These are phyloP conservation scores for Brachystomella parvula DNA, from an alignment of 1,140 invertebrate genomes.

Conservation along the genomic window DNA sequence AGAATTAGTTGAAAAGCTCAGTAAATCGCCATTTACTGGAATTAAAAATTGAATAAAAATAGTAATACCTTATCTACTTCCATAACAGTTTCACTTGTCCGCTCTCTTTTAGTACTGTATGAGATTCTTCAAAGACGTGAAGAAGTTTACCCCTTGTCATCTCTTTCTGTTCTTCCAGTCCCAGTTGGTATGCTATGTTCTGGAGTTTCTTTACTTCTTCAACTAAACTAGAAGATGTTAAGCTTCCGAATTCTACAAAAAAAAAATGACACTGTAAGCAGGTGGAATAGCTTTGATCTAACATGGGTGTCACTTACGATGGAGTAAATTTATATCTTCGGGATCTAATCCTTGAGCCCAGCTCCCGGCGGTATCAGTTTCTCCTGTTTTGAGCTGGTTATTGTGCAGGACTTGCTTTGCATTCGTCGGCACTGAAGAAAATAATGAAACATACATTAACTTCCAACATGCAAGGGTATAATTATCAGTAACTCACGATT, in stretches of 20 bases:
- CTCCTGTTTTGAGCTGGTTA: constrained; percentile 35
- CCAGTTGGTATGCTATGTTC: constrained; percentile 85
- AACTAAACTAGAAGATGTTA: constrained; percentile 70
- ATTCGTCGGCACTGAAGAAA: constrained; percentile 31
- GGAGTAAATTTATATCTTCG: constrained; percentile 62
- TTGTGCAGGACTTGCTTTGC: constrained; percentile 36
- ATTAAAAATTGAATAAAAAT: no score
- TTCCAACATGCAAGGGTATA: not conserved
- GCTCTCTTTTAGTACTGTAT: constrained; percentile 14
- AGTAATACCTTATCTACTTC: constrained; percentile 30
- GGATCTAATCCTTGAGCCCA: constrained; percentile 51
- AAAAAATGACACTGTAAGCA: constrained; percentile 13
- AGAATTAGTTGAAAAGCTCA: no score
- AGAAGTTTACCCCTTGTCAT: constrained; percentile 92
- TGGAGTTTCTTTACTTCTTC: constrained; percentile 87
- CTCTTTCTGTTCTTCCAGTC: constrained; percentile 88
- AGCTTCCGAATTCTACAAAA: constrained; percentile 64
- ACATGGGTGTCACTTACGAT: constrained; percentile 52
- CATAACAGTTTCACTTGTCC: constrained; percentile 23
- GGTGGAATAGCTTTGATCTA: not conserved
- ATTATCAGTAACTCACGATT: constrained; percentile 60
- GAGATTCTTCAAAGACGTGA: constrained; percentile 56
- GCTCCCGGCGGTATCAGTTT: constrained; percentile 41
- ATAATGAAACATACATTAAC: constrained; percentile 1
- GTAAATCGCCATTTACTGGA: no score